These are phyloP conservation scores for Drosophila meridionalis DNA, from an alignment of 2,888 invertebrate genomes.

Conservation along the genomic window DNA sequence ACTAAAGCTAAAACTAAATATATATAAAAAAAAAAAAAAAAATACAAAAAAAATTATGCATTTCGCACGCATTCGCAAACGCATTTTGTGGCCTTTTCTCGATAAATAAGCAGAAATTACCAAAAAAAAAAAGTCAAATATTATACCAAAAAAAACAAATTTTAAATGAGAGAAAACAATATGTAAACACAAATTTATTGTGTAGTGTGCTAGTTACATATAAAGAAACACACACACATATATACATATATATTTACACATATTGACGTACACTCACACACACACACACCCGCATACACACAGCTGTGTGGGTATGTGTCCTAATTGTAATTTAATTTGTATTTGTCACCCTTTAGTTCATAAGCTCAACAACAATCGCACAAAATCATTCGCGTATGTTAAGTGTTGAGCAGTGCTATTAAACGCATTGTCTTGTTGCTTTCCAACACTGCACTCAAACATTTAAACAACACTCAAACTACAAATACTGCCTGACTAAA, in stretches of 20 bases:
- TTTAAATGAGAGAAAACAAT: conserved; percentile 5
- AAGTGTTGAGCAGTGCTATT: conserved; percentile 17
- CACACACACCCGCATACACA: conserved; percentile 14
- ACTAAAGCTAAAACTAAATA: conserved; percentile 19
- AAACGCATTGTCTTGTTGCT: not conserved
- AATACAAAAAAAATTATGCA: conserved; percentile 47
- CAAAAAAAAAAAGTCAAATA: conserved; percentile 26
- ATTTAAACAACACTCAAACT: conserved; percentile 32
- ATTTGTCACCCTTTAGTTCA: conserved; percentile 40
- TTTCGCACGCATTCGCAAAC: conserved; percentile 65
- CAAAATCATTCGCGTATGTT: conserved; percentile 21
- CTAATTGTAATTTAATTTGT: conserved; percentile 12
- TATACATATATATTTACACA: conserved; percentile 19
- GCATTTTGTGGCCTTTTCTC: conserved; percentile 78
- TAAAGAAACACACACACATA: conserved; percentile 20
- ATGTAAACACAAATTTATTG: conserved; percentile 28
- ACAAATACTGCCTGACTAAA: conserved; percentile 48
- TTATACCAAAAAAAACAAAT: conserved; percentile 18
- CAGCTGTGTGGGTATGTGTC: conserved; percentile 10
- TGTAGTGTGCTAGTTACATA: conserved; percentile 49
- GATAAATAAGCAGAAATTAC: conserved; percentile 43
- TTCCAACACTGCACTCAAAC: conserved; percentile 19
- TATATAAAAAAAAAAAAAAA: not conserved
- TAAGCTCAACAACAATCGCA: conserved; percentile 40
- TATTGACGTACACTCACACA: conserved; percentile 5